Base-by-base conservation (phyloP, 2,888 invertebrate genomes). In the Nebria salina region DNA sequence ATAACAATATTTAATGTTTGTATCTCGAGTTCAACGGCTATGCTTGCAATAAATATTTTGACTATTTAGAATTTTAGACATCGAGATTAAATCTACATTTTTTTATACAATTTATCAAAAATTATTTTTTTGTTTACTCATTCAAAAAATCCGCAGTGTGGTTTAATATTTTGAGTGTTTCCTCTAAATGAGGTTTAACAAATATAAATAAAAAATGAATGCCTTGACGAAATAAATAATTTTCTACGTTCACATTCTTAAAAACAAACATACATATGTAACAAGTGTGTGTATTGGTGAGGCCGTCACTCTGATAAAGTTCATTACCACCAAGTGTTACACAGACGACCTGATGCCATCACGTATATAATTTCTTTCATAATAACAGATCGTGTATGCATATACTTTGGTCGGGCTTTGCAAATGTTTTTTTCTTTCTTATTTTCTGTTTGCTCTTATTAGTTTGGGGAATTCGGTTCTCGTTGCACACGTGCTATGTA, bases 31-130 rank as follows among this genome's bases (percentile, higher is more conserved):
- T 70, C 25, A 70, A 70, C 70, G 25, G 13, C 25, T 70, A 70
- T 65, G 65, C 65, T 75, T 75, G 72, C 20, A 72, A 77, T 72
- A 77, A 76, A 77, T 77, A 77, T 72, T 77, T 77, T 77, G 77
- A 72, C 72, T 72, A 72, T 34, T 64, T 70, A 64, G 34, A 65
- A 25, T 64, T 64, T 77, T 25, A n/a, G 43, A 70, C 54, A 72
- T 72, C 72, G 64, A 77, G 77, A 77, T 77, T 11, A 54, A 8
- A 54, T 54, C 54, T 54, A 7, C 54, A 54, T 34, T 34, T 34
- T 34, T 34, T 34, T 34, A 34, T 5, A 34, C 34, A 34, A 20
- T 20, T 20, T 20, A 20, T 20, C 34, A 4, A 34, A 34, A 34
- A 5, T 34, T 34, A 34, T 34, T 34, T 34, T 34, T 34, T 1